Base-by-base conservation (phyloP, 2,888 invertebrate genomes). In the Xylota sylvarum region DNA sequence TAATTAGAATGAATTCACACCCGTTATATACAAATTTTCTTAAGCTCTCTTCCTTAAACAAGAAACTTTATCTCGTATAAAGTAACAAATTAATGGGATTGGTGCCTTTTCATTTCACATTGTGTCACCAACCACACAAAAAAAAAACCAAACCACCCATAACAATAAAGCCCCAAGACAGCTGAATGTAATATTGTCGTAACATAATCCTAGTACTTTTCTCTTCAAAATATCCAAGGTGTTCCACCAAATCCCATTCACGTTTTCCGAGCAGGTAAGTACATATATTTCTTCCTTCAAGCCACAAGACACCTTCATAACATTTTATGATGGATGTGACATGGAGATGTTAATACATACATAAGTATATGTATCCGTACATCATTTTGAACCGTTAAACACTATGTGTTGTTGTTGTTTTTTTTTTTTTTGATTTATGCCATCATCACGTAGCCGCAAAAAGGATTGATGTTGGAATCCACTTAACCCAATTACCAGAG, bases 401-500 rank as follows among this genome's bases (percentile, higher is more conserved):
- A 67, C 27, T 37, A 23, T 23, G 2, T 3, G 23, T 23, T 23
- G 1, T 23, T 23, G 23, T 23, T n/a, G 56, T n/a, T 12, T 67
- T 65, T 37, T 35, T 35, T 2, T 35, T 35, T 60, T 77, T 52
- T 72, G 72, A 77, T 72, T 64, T 65, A 56, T 58, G 77, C 58
- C 70, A 77, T 77, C 77, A 58, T 65, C 77, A 77, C 64, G 64
- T 82, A 55, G 46, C 72, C 65, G 32, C 43, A 77, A 65, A 65
- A 65, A 52, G 58, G 65, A 72, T 65, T 70, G 65, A 77, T 65
- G 65, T 43, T 65, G 32, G 70, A 35, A 60, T 77, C 65, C 70
- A 77, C 82, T 82, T 65, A 77, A 77, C 77, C 82, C 77, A 77
- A 82, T 82, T 77, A 69, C 77, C 67, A 77, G 3, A 23, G 10